Conservation (phyloP, 1,140 invertebrate genomes). For the Drosophila ficusphila region DNA sequence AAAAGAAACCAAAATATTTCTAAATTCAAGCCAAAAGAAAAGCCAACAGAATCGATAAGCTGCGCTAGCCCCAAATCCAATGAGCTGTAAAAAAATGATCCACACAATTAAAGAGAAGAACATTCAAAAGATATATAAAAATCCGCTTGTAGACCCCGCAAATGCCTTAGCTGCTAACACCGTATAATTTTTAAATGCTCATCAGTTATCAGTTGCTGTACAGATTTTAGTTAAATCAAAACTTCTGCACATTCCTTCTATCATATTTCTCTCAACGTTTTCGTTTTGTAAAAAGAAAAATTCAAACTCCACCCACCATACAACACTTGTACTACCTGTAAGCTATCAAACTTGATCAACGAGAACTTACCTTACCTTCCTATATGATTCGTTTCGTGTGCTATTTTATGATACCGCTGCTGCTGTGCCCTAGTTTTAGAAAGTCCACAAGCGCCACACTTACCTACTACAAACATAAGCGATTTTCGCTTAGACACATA, state of each 20-base stretch:
- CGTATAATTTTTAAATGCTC: conserved; percentile 14
- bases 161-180: conserved; percentile 24
- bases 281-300: conserved; percentile 33
- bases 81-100: conserved; percentile 17
- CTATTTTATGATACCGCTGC: conserved; percentile 67
- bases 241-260: conserved; percentile 10
- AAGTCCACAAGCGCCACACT: conserved; percentile 80
- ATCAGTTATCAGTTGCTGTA: conserved; percentile 35
- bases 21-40: conserved; percentile 16
- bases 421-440: conserved; percentile 73
- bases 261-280: conserved; percentile 16
- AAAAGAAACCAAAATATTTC: conserved; percentile 5
- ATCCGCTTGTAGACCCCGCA: conserved; percentile 20
- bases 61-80: conserved; percentile 26
- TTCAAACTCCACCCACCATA: conserved; percentile 7
- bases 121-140: conserved; percentile 19
- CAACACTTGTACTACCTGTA: conserved; percentile 11
- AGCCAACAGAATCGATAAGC: conserved; percentile 13
- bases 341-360: conserved; percentile 26
- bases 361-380: conserved; percentile 50
- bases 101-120: conserved; percentile 1
- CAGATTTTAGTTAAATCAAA: conserved; percentile 28
- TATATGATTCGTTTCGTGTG: conserved; percentile 62
- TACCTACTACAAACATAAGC: conserved; percentile 83
- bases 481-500: conserved; percentile 82